Evolutionary conservation across 2,888 invertebrate species (phyloP).

Genomic region (Cepaea hortensis): DNA sequence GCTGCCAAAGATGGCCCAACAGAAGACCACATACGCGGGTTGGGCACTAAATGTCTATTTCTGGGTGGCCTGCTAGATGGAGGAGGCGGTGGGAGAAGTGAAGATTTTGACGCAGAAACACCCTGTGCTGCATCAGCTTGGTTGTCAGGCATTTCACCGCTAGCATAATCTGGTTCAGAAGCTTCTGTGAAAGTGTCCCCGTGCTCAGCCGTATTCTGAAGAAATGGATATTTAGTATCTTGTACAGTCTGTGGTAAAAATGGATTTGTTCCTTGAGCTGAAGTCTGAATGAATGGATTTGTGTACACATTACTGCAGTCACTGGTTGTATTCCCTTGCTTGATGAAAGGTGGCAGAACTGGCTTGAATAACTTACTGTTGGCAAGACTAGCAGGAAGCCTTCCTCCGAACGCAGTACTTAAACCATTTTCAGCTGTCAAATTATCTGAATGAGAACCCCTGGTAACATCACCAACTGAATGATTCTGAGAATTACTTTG

Average conservation of each 20-base stretch:
- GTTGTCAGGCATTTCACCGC: neutral
- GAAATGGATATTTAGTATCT: constrained; percentile 25
- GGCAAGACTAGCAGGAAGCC: constrained; percentile 30
- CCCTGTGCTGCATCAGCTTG: neutral
- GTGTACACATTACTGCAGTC: neutral
- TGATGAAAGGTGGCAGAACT: constrained; percentile 48
- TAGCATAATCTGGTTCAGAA: neutral
- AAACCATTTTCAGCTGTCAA: neutral
- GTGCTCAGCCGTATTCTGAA: neutral
- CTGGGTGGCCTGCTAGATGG: neutral
- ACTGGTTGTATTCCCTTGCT: constrained; percentile 15
- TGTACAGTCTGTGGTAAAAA: constrained; percentile 16
- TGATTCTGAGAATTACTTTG: constrained; percentile 39
- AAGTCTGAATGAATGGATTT: neutral
- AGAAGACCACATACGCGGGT: constrained; percentile 43
- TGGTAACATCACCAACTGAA: constrained; percentile 6
- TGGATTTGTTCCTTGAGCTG: constrained; percentile 27
- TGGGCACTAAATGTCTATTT: constrained; percentile 3
- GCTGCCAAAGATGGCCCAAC: constrained; percentile 41
- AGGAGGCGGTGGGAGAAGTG: constrained; percentile 36
- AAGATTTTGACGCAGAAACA: neutral
- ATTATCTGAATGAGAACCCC: neutral
- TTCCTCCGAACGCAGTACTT: constrained; percentile 24
- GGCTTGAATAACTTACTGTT: constrained; percentile 49
- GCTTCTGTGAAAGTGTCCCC: neutral